Conservation (phyloP, 1,140 invertebrate genomes). For the Drosophila seguyi region DNA sequence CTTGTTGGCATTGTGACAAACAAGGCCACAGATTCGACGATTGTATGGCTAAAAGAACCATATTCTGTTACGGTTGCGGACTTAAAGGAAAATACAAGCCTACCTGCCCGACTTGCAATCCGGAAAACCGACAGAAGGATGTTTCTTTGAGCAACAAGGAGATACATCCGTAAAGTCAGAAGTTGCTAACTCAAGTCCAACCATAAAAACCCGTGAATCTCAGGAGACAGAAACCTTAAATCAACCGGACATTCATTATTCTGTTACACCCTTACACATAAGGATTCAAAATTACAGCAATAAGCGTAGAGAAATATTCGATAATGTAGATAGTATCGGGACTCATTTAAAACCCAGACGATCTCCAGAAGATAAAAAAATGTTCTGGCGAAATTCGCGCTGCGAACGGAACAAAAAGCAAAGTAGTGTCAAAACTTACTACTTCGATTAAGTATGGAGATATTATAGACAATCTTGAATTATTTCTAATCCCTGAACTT, state of each 20-base stretch:
- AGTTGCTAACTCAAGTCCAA: background rate
- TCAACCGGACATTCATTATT: background rate
- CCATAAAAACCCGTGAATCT: no score
- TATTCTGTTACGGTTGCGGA: background rate
- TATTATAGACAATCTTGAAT: no score
- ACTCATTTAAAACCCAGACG: background rate
- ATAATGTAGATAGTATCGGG: background rate
- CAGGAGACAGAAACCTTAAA: background rate
- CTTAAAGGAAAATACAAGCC: no score
- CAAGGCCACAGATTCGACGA: background rate
- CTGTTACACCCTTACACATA: background rate
- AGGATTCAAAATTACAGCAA: background rate
- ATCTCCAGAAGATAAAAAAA: no score
- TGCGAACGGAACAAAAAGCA: background rate
- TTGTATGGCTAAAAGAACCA: background rate
- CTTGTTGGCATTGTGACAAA: background rate
- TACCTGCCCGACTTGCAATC: background rate
- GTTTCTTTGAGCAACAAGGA: slow-evolving; percentile 1
- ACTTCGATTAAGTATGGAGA: no score
- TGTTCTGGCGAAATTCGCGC: background rate
- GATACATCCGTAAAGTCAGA: background rate
- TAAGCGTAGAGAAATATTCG: background rate
- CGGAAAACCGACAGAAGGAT: background rate
- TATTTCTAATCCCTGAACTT: no score
- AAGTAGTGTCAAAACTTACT: background rate